Percentiles rank a stretch among this genome's conserved stretches.
Evolutionary conservation across 2,797 vertebrate species (phyloP).

Genomic region (Cossypha polioptera): DNA sequence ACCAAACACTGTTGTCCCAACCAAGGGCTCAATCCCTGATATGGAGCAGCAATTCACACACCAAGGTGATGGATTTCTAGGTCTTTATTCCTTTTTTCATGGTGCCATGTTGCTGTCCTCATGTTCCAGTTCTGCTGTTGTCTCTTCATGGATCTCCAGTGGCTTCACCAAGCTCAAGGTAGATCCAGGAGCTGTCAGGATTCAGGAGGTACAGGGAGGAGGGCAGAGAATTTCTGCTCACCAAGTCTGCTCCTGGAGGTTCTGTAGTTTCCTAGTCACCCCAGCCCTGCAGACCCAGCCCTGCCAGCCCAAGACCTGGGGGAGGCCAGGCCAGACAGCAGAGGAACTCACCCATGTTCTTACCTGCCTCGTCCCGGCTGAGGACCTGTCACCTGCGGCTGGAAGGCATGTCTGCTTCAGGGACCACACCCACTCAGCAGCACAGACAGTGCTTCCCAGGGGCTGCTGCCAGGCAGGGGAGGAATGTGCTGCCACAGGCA

Average conservation of each 20-base stretch:
- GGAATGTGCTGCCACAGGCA: neutral
- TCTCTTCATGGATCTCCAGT: neutral
- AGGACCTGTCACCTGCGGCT: neutral
- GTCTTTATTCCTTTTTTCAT: neutral
- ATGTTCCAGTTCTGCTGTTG: neutral
- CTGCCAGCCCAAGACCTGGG: neutral
- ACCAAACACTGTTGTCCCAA: fast-evolving
- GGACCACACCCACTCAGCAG: neutral
- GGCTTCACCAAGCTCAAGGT: neutral
- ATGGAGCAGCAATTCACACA: neutral
- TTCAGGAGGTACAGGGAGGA: neutral
- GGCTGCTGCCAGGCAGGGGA: neutral
- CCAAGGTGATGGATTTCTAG: neutral
- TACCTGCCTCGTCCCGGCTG: no score
- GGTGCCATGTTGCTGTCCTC: neutral
- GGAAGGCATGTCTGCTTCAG: neutral
- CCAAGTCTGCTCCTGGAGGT: neutral
- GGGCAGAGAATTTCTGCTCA: neutral
- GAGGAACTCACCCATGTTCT: neutral
- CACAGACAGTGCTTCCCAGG: neutral
- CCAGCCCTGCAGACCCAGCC: neutral
- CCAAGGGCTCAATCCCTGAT: neutral
- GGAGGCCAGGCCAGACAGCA: neutral
- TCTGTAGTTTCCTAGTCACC: neutral
- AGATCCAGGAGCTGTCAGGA: neutral